Evolutionary conservation across 2,113 vertebrate genomes (phyloP), one percentile per base, ranked within the genome.

Genomic region (Grus americana): DNA sequence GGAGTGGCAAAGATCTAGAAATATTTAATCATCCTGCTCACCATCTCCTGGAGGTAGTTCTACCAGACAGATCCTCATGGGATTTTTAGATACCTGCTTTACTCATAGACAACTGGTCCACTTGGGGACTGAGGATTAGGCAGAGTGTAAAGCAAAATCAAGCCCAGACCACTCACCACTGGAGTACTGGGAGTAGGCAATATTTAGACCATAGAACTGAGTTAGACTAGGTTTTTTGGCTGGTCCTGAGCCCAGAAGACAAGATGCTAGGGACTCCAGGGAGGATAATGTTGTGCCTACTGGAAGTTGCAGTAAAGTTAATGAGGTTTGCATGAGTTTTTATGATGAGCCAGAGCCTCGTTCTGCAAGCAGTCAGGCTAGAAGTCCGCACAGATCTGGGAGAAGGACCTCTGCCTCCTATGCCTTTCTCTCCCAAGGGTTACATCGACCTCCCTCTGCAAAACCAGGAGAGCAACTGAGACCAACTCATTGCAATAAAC

Each of bases 81-180:
- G 44, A 9, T 70, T 79, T 80, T 21, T 5, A 50, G 42, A 9
- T 66, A 26, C 2, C 21, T 73, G 5, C 32, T 86, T 79, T 30
- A 5, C 16, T 52, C 49, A 34, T 22, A 67, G 5, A 21, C 13
- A 42, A 19, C 22, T 24, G 5, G 5, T 52, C 30, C 54, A 30
- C 8, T 1, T 61, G 13, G 24, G 27, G 29, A 4, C 0, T 2
- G n/a, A 38, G 29, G 9, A 8, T 11, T 30, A 66, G n/a, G n/a
- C 15, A 86, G 34, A 47, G 10, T 1, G 6, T 26, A 21, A 49
- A 86, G 21, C 19, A 67, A 78, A 81, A 93, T 47, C n/a, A 94
- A 83, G 19, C 10, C 10, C 65, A 78, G 38, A 40, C 23, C 26
- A 54, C 9, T 65, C 44, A 54, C 40, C 11, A 16, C 8, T 66